Base-by-base conservation (phyloP, 2,797 vertebrate genomes). In the Etheostoma nigrum region DNA sequence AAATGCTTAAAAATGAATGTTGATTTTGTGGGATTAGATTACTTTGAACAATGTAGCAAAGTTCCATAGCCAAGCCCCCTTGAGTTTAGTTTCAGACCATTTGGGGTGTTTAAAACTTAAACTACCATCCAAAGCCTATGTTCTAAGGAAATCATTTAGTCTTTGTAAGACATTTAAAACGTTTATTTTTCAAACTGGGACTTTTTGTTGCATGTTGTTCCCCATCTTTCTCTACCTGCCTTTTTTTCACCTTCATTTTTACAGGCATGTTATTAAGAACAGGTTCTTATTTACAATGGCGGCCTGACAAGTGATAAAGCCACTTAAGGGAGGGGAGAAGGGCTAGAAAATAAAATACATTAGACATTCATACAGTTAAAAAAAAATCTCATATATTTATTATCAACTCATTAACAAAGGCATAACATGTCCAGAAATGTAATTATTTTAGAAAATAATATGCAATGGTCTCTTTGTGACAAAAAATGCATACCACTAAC, bases 401-500 rank as follows among this genome's bases (percentile, higher is more conserved):
- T 45, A 8, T 42, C 18, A 48, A 12, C 45, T 68, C 6, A 68
- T 19, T 21, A 27, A 74, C 18, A 59, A 44, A 33, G 5, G 18
- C 61, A 16, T 13, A 16, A 59, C 5, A 30, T 36, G 5, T 1
- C 45, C 21, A 23, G 57, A 53, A 48, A n/a, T 40, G 36, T 12
- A 11, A 21, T 36, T 65, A 6, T 36, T 18, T 65, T 6, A 11
- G 2, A 16, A 45, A 16, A 68, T 9, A 45, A 3, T 58, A 12
- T 30, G 21, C 25, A 53, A 18, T 71, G 21, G 3, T 11, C 44
- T 45, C 6, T 0, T 1, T 57, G 67, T 44, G 19, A 53, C 14
- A 58, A 57, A 69, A 44, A 67, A 6, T 15, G 6, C 16, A 57
- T 66, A 36, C 15, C 4, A 57, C 65, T 77, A 79, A 78, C 61